phyloP scores from a whole-genome alignment of 2,888 invertebrate genomes.

The Nomada lathburiana region DNA sequence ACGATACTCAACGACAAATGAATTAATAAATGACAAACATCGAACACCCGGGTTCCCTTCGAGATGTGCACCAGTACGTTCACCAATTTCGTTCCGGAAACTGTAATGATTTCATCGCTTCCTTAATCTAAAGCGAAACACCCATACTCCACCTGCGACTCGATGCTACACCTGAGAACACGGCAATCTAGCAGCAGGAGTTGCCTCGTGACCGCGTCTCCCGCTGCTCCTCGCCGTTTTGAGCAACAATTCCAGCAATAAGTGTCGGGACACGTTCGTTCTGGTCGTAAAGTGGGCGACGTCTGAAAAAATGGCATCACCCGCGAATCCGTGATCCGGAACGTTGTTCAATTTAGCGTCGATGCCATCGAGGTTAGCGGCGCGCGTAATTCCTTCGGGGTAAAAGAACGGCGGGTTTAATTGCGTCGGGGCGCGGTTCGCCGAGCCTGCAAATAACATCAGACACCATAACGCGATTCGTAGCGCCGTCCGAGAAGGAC shows the following conservation, averaged over 20 bases:
- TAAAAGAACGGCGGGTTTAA: conserved; percentile 31
- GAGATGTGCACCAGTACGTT: too few relatives aligned
- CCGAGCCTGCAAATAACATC: conserved; percentile 29
- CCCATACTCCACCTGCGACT: neutral
- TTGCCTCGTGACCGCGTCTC: conserved; percentile 11
- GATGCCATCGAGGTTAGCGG: conserved; percentile 15
- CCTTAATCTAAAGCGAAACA: too few relatives aligned
- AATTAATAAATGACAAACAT: too few relatives aligned
- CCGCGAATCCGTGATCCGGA: conserved; percentile 18
- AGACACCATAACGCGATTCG: conserved; percentile 23
- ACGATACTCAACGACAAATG: too few relatives aligned
- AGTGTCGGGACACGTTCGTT: conserved; percentile 17
- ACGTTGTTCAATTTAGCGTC: conserved; percentile 33
- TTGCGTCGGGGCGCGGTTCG: conserved; percentile 12
- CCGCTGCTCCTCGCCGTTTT: conserved; percentile 30
- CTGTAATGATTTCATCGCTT: too few relatives aligned
- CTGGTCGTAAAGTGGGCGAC: neutral
- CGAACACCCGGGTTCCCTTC: too few relatives aligned
- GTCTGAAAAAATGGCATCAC: conserved; percentile 1
- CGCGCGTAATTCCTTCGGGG: conserved; percentile 17
- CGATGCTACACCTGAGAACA: neutral
- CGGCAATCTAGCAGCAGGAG: conserved; percentile 35
- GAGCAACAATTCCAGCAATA: conserved; percentile 6
- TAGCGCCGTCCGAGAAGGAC: conserved; percentile 5
- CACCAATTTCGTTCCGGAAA: too few relatives aligned